Base-by-base conservation (phyloP, 2,888 invertebrate species). In the Platycheirus rosarum region DNA sequence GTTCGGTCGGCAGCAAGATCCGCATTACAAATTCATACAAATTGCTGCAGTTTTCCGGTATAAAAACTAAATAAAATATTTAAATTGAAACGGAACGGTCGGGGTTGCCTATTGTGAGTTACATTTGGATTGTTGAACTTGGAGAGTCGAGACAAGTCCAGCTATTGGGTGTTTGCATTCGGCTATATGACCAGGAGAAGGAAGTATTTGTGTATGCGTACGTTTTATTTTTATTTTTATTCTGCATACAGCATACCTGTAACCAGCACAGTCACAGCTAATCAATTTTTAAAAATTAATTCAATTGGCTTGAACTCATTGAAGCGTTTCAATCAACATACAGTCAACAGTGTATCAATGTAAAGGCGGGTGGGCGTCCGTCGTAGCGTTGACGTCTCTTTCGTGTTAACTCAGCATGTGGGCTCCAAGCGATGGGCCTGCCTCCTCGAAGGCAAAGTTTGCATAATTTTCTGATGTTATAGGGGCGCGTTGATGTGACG, bases 211-310 rank as follows among this genome's bases (percentile, higher is more conserved):
- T 73, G 40, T 68, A 53, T 73, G 68, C 63, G 65, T 63, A 51
- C 49, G 69, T 55, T 57, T 57, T 57, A 57, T 80, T 80, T 82
- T 46, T 44, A 32, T 77, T 29, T 57, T 40, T 26, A 26, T 1
- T 48, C 29, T 8, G 2, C 23, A 23, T 23, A 23, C 23, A 4
- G 23, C 6, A 23, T 23, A 23, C n/a, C n/a, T 32, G 5, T 32
- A 32, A 8, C 7, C 8, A 32, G 29, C 8, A 32, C 65, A 74
- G 85, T 84, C 85, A 84, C 85, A 85, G 87, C 88, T 89, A 89
- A 90, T 90, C 88, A 89, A 89, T 90, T 88, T 89, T 89, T 87
- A 88, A 88, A 88, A 89, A 89, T 89, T 89, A 90, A 89, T 90
- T 89, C 89, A 89, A 89, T 89, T 88, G 87, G 87, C 88, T 87